Evolutionary conservation across 2,797 vertebrate species (phyloP).

Genomic region (Spinus pinus): DNA sequence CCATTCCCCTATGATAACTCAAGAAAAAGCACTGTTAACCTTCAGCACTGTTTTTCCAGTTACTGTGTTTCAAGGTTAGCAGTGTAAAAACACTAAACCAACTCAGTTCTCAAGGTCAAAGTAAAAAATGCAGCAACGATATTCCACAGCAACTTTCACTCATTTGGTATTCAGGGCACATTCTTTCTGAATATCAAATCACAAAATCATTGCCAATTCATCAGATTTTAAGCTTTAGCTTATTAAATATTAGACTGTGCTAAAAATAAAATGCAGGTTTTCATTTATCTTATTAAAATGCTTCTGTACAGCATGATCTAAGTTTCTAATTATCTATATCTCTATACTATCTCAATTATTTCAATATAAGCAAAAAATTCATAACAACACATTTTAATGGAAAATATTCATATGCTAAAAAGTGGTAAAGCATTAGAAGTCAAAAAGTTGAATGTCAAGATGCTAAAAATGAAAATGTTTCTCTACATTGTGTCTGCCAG

Average conservation of each 20-base stretch:
- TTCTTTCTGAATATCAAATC: constrained; percentile 35
- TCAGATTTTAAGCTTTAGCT: constrained; percentile 44
- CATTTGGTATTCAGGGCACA: constrained; percentile 4
- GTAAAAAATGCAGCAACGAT: background rate
- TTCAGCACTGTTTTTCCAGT: background rate
- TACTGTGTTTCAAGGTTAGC: background rate
- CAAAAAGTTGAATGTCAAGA: constrained; percentile 27
- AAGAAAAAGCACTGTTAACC: background rate
- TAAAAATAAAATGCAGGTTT: constrained; percentile 24
- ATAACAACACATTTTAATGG: background rate
- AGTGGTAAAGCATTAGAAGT: background rate
- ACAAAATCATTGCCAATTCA: constrained; percentile 39
- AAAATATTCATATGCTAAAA: background rate
- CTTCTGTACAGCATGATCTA: background rate
- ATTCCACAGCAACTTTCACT: background rate
- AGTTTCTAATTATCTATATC: constrained; percentile 1
- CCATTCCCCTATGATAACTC: background rate
- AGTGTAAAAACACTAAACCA: background rate
- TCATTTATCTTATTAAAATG: constrained; percentile 24
- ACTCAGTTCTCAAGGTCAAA: constrained; percentile 23
- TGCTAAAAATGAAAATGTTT: constrained; percentile 19
- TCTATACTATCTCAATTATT: constrained; percentile 4
- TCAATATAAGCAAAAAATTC: constrained; percentile 5
- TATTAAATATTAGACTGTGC: constrained; percentile 1
- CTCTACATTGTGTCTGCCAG: background rate